phyloP scores from a whole-genome alignment of 2,888 invertebrate genomes.

The Eristalis intricaria region DNA sequence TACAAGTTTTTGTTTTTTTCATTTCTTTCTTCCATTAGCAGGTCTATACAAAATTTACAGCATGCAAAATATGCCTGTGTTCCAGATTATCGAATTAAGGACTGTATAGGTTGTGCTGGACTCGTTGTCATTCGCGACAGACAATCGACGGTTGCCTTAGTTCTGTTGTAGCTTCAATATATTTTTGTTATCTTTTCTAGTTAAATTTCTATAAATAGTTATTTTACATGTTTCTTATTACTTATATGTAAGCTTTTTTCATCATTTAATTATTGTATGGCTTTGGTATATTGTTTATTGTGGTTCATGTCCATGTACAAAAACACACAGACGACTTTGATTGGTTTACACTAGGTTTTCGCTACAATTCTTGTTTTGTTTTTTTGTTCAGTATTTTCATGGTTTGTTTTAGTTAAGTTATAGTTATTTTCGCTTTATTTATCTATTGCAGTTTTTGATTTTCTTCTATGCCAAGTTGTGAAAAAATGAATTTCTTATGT shows the following conservation, averaged over 20 bases:
- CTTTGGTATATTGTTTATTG: conserved; percentile 79
- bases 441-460: conserved; percentile 58
- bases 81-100: not conserved
- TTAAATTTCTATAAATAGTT: conserved; percentile 47
- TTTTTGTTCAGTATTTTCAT: conserved; percentile 71
- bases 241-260: conserved; percentile 55
- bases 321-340: conserved; percentile 75
- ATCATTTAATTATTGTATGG: conserved; percentile 73
- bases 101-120: not conserved
- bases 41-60: conserved; percentile 71
- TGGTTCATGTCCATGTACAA: conserved; percentile 73
- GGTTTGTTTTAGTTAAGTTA: conserved; percentile 73
- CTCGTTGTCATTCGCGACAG: not conserved
- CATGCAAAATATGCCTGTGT: conserved; percentile 46
- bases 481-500: conserved; percentile 22
- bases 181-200: conserved; percentile 32
- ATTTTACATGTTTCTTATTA: conserved; percentile 51
- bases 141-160: conserved; percentile 15
- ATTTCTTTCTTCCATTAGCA: conserved; percentile 36
- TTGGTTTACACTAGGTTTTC: conserved; percentile 67
- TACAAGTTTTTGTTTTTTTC: conserved; percentile 40
- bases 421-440: conserved; percentile 73
- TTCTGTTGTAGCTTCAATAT: conserved; percentile 36
- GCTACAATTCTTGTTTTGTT: conserved; percentile 43
- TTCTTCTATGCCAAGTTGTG: conserved; percentile 45